Base-by-base conservation (phyloP, 2,888 invertebrate species). In the Caenorhabditis becei region DNA sequence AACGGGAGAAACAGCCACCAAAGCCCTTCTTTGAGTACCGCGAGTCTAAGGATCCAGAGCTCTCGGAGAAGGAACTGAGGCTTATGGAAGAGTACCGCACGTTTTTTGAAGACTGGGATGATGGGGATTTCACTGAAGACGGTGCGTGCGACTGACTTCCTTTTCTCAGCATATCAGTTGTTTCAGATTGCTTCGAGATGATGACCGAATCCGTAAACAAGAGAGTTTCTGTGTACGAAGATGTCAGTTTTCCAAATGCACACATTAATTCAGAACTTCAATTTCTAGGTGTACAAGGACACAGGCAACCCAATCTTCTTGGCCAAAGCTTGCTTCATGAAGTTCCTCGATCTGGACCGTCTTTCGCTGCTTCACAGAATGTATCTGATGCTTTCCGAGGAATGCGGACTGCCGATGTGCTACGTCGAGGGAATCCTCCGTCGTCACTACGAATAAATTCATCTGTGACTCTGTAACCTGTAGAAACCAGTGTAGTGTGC, bases 401-500 rank as follows among this genome's bases (percentile, higher is more conserved):
- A 75, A 23, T 44, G 28, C 37, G 66, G 51, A 0, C 61, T 75
- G 7, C 53, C 66, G 20, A 75, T 75, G 59, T 28, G 28, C 26
- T 75, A 75, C 20, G 75, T 75, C 0, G 75, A 75, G 18, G 44
- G 41, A 14, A 56, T 65, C 24, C 75, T 75, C 10, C 66, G 75
- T 10, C 56, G 49, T 1, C 53, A 75, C n/a, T 75, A 75, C n/a
- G 41, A 65, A 49, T 59, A 23, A 59, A 7, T 16, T n/a, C n/a
- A n/a, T n/a, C 7, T 41, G 41, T 32, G 10, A 7, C 32, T 32
- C 32, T 32, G 4, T 32, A 10, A 32, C 32, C n/a, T n/a, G n/a
- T n/a, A 32, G 32, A 32, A 32, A 4, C 32, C 32, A 32, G 10
- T 32, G 32, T 32, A 32, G 32, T 7, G 4, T 32, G 10, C 32